phyloP scores from a whole-genome alignment of 1,140 invertebrate species.

The Calliopsis andreniformis region DNA sequence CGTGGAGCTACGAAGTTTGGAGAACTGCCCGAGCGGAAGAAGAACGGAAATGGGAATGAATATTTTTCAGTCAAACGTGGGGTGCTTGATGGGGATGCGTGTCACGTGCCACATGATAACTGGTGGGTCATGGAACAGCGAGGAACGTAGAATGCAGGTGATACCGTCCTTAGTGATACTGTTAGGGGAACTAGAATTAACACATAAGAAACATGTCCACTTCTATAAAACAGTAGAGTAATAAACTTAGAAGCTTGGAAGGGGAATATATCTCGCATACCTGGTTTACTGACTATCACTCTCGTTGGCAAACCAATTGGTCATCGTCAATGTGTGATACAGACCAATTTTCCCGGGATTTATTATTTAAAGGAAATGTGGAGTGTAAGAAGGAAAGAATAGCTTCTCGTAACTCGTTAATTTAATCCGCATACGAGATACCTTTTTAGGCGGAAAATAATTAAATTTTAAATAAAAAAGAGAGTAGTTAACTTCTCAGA shows the following conservation, averaged over 20 bases:
- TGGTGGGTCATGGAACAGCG: slow-evolving; percentile 8
- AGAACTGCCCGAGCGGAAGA: background rate
- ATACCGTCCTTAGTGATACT: slow-evolving; percentile 4
- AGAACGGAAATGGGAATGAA: background rate
- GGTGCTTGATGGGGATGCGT: background rate
- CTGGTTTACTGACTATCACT: too few species aligned
- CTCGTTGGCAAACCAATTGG: too few species aligned
- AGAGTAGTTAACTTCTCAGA: slow-evolving; percentile 2
- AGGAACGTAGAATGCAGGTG: slow-evolving; percentile 1
- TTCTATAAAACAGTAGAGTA: too few species aligned
- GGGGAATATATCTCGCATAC: background rate
- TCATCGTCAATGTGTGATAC: too few species aligned
- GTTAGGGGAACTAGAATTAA: too few species aligned
- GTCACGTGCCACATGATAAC: slow-evolving; percentile 31
- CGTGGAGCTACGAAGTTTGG: too few species aligned
- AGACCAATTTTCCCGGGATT: background rate
- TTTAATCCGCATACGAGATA: background rate
- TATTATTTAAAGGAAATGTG: background rate
- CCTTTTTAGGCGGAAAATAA: slow-evolving; percentile 19
- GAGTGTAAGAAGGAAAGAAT: background rate
- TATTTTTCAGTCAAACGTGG: slow-evolving; percentile 13
- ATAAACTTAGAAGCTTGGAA: too few species aligned
- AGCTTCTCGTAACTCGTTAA: slow-evolving; percentile 6
- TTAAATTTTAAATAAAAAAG: slow-evolving; percentile 24
- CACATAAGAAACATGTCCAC: too few species aligned